Evolutionary conservation across 2,888 invertebrate genomes (phyloP).

Genomic region (Philopedon plagiatum): DNA sequence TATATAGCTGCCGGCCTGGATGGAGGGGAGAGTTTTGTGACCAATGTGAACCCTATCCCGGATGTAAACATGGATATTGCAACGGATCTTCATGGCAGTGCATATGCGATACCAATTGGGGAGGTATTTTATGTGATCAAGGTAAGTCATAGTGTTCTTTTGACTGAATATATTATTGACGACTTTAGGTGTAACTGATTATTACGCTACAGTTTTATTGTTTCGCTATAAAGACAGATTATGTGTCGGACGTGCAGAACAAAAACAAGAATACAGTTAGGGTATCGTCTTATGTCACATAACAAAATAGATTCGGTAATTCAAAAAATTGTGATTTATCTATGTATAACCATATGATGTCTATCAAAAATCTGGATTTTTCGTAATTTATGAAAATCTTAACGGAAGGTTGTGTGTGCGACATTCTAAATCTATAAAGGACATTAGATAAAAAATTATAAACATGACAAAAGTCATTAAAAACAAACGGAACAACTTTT

Average conservation of each 20-base stretch:
- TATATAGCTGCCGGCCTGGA: conserved; percentile 87
- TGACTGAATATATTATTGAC: background rate
- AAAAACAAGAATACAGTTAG: too few relatives aligned
- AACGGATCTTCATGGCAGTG: conserved; percentile 95
- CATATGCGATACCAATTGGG: conserved; percentile 98
- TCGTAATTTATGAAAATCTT: background rate
- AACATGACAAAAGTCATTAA: background rate
- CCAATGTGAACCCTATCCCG: conserved; percentile 95
- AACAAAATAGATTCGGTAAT: too few relatives aligned
- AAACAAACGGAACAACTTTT: background rate
- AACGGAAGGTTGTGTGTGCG: background rate
- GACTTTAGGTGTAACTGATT: too few relatives aligned
- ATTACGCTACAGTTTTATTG: too few relatives aligned
- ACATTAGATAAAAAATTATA: background rate
- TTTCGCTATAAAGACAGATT: too few relatives aligned
- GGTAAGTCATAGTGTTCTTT: conserved; percentile 69
- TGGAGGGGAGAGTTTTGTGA: conserved; percentile 95
- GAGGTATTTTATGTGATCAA: conserved; percentile 97
- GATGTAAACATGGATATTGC: conserved; percentile 97
- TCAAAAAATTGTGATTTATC: too few relatives aligned
- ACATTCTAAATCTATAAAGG: background rate
- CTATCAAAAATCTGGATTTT: too few relatives aligned
- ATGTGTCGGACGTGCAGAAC: too few relatives aligned
- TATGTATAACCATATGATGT: too few relatives aligned
- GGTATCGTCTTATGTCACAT: too few relatives aligned